Evolutionary conservation across 2,797 vertebrate species (phyloP), one percentile per base, ranked within the genome.

Genomic region (Acanthornis magna): DNA sequence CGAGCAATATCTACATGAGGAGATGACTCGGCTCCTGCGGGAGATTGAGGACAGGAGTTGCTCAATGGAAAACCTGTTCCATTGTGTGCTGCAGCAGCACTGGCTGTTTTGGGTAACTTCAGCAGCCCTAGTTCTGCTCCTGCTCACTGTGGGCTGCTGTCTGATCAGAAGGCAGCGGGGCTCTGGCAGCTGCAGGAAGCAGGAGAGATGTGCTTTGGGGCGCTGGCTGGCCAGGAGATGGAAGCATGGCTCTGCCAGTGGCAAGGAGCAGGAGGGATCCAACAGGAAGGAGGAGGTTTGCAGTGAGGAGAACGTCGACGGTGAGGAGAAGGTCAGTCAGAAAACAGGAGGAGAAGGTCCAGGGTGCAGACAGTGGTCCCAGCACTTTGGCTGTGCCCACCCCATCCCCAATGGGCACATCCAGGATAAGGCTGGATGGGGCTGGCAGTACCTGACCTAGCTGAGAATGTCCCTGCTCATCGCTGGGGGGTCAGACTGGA

Each of bases 121-220:
- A 7, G 43, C 43, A 20, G 43, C 43, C 43, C 27, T 30, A 19
- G 32, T 65, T 45, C 42, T 45, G 25, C 9, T 34, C 5, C 43
- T 19, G 8, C 19, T 45, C 9, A 0, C 40, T 15, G 3, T 17
- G 6, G 23, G 9, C 40, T 26, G 29, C 4, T n/a, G 16, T 47
- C 30, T 53, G 19, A 9, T 13, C 22, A 54, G 15, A 10, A 1
- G 4, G 7, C 47, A 62, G 40, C 2, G 11, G 15, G 7, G 9
- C 27, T 32, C 18, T 47, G 40, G 30, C 23, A 73, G n/a, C 8
- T 8, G 23, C 34, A 32, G 38, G 38, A 38, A 38, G 38, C 38
- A 11, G 36, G 36, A 38, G 38, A 13, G 38, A 38, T 11, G 38
- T 38, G 38, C 38, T 38, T 38, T 38, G 38, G 38, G 38, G 9